A percentile compares a stretch with the other conserved stretches of the same genome.
Evolutionary conservation across 2,797 vertebrate species (phyloP).

Genomic region (Microchirus variegatus): DNA sequence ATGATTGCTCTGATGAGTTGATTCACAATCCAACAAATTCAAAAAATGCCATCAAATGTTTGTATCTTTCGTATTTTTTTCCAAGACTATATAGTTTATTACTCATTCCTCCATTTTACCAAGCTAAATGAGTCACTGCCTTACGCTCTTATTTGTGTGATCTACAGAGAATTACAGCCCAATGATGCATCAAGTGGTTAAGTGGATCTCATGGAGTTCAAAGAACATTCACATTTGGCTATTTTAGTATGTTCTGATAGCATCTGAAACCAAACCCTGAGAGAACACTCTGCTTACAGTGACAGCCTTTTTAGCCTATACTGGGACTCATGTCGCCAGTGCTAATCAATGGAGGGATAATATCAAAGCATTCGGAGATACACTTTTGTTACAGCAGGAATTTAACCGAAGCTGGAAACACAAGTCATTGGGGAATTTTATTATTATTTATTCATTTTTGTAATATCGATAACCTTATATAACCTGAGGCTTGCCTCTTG

Average conservation of each 20-base stretch:
- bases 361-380: conserved; percentile 32
- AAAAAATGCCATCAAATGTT: conserved; percentile 23
- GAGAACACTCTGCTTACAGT: conserved; percentile 55
- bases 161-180: conserved; percentile 37
- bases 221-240: conserved; percentile 37
- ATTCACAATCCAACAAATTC: conserved; percentile 36
- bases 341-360: conserved; percentile 22
- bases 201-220: conserved; percentile 55
- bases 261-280: conserved; percentile 50
- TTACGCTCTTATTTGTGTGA: conserved; percentile 32
- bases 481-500: conserved; percentile 62
- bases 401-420: conserved; percentile 44
- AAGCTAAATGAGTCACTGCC: conserved; percentile 46
- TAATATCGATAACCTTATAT: conserved; percentile 56
- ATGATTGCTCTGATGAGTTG: conserved; percentile 41
- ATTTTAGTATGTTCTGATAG: conserved; percentile 43
- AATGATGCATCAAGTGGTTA: conserved; percentile 41
- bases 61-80: conserved; percentile 3
- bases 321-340: conserved; percentile 34
- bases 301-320: conserved; percentile 32
- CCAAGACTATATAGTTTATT: conserved; percentile 15
- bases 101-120: conserved; percentile 35
- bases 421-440: conserved; percentile 18
- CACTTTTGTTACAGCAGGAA: conserved; percentile 39
- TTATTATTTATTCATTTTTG: conserved; percentile 23